phyloP scores from a whole-genome alignment of 37 sponge, comb jelly and placozoan genomes.

The Halisarca cf. caerulea region DNA sequence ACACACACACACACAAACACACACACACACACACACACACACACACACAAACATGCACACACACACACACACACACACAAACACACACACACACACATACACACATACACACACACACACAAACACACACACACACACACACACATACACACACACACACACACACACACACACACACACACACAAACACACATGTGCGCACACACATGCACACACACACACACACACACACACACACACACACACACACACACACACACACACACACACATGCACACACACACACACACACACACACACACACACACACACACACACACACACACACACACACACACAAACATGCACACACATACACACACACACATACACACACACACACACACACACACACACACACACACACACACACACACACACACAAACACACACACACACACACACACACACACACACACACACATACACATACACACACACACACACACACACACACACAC shows the following conservation, averaged over 20 bases:
- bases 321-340: background rate
- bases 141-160: background rate
- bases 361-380: background rate
- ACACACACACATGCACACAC: conserved; percentile 43
- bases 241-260: conserved; percentile 35
- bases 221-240: conserved; percentile 4
- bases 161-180: conserved; percentile 7
- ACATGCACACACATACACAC: background rate
- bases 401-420: conserved; percentile 19
- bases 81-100: no score
- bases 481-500: no score
- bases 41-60: no score
- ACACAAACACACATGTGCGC: conserved; percentile 27
- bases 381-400: conserved; percentile 4
- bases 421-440: no score
- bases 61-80: no score
- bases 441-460: no score
- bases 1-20: no score
- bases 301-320: conserved; percentile 27
- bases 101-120: no score
- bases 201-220: conserved; percentile 43
- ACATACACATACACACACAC: no score
- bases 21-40: no score
- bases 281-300: conserved; percentile 38
- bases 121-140: no score